Conservation (phyloP, 1,140 invertebrate genomes). For the Phymorhynchus buccinoides region DNA sequence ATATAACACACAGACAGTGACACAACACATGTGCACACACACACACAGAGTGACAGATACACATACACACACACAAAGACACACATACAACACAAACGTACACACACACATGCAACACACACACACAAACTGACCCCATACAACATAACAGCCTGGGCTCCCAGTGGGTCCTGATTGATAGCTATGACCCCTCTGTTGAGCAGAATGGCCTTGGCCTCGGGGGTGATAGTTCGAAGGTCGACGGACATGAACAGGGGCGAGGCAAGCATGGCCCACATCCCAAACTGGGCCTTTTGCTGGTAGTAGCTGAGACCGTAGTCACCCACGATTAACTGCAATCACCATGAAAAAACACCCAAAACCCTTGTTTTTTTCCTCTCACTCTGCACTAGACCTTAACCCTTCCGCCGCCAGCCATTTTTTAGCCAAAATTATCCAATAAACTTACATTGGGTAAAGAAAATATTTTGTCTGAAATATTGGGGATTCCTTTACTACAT, state of each 20-base stretch:
- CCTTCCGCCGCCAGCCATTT: too few relatives aligned
- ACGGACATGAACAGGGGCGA: constrained; percentile 97
- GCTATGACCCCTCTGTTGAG: constrained; percentile 95
- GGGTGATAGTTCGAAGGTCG: constrained; percentile 90
- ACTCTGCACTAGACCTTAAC: too few relatives aligned
- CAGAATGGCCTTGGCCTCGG: constrained; percentile 93
- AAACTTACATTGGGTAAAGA: too few relatives aligned
- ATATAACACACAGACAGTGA: too few relatives aligned
- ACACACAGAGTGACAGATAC: not conserved
- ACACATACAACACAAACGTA: too few relatives aligned
- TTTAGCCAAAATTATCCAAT: too few relatives aligned
- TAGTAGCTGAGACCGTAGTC: constrained; percentile 97
- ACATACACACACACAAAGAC: too few relatives aligned
- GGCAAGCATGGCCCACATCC: constrained; percentile 96
- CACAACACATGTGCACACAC: not conserved
- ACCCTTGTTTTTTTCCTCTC: too few relatives aligned
- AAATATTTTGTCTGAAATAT: too few relatives aligned
- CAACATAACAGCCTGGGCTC: constrained; percentile 81
- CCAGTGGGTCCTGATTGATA: constrained; percentile 95
- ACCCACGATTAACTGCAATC: constrained; percentile 94
- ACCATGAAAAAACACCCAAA: too few relatives aligned
- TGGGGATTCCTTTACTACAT: too few relatives aligned
- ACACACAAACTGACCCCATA: constrained; percentile 45
- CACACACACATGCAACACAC: too few relatives aligned
- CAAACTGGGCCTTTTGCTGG: constrained; percentile 97